phyloP scores from a whole-genome alignment of 2,888 invertebrate genomes.

The Diarsia brunnea region DNA sequence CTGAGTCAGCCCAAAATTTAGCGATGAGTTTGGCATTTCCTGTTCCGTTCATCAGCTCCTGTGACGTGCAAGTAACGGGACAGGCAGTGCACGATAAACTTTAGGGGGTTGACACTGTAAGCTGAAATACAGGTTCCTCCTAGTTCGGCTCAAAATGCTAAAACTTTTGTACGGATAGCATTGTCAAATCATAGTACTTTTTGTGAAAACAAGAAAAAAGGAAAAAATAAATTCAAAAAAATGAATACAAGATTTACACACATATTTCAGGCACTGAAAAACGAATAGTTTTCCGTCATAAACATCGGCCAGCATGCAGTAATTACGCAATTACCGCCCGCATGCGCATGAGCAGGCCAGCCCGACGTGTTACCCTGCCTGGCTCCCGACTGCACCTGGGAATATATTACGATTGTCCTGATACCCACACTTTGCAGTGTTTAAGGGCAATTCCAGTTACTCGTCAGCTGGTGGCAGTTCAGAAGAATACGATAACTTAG shows the following conservation, averaged over 20 bases:
- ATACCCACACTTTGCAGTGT: conserved; percentile 21
- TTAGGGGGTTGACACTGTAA: no score
- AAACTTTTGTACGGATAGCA: no score
- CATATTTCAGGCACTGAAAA: not conserved
- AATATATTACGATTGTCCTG: conserved; percentile 50
- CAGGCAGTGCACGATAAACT: no score
- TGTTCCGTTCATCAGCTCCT: no score
- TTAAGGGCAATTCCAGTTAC: conserved; percentile 7
- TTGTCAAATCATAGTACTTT: no score
- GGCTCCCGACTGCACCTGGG: conserved; percentile 49
- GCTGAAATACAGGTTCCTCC: no score
- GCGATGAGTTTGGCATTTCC: no score
- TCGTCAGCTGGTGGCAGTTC: conserved; percentile 12
- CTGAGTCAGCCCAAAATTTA: no score
- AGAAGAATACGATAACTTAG: conserved; percentile 12
- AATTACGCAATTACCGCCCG: conserved; percentile 59
- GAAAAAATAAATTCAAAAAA: not conserved
- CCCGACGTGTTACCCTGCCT: conserved; percentile 28
- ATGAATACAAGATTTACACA: not conserved
- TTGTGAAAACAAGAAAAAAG: no score
- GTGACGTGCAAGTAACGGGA: no score
- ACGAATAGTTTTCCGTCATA: conserved; percentile 4
- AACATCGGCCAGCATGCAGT: conserved; percentile 27
- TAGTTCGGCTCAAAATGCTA: no score
- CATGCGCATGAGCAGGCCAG: conserved; percentile 47